Conservation (phyloP, 2,113 vertebrate genomes). For the Neotragus moschatus region DNA sequence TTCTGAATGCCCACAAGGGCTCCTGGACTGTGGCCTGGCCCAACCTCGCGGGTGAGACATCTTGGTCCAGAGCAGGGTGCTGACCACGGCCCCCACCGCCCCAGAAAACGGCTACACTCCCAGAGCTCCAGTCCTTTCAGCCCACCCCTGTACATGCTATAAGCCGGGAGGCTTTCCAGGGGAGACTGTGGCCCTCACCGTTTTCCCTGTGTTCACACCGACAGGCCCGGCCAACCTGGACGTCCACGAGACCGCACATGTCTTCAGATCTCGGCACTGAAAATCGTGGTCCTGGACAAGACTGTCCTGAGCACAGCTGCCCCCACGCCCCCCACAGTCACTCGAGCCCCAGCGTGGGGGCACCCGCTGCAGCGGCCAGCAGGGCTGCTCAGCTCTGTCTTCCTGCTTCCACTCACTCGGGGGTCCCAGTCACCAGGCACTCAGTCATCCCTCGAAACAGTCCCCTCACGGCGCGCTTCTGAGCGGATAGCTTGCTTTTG, state of each 20-base stretch:
- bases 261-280: neutral
- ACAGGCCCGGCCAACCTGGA: neutral
- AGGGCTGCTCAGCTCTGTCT: neutral
- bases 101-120: neutral
- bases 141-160: neutral
- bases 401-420: neutral
- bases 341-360: neutral
- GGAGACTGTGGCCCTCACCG: neutral
- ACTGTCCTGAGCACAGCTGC: neutral
- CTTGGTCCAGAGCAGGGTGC: rapidly evolving
- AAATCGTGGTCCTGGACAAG: neutral
- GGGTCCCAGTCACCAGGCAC: neutral
- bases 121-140: neutral
- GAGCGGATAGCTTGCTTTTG: neutral
- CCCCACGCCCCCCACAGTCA: neutral
- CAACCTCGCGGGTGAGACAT: rapidly evolving
- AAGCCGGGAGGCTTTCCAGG: neutral
- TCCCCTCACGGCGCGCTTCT: neutral
- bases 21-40: too few species aligned
- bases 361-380: neutral
- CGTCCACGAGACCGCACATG: neutral
- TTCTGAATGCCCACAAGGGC: neutral
- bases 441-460: neutral
- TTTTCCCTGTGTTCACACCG: neutral
- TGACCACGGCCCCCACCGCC: rapidly evolving